These are phyloP conservation scores for Abramis brama DNA, from an alignment of 2,113 vertebrate genomes.

Conservation along the genomic window DNA sequence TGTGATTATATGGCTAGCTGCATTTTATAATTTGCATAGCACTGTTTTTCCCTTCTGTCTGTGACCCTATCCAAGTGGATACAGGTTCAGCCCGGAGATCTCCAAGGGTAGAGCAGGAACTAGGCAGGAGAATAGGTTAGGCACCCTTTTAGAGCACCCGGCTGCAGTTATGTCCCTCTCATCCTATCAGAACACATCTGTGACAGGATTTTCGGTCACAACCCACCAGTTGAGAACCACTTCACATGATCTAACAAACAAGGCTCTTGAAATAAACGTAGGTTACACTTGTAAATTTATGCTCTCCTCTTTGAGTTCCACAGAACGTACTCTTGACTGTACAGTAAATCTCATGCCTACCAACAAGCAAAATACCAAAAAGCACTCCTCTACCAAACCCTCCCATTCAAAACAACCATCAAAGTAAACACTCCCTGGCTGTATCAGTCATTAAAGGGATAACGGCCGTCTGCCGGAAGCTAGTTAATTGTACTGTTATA, in stretches of 20 bases:
- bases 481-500: too few species aligned
- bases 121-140: background rate
- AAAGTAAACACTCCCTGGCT: conserved; percentile 25
- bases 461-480: too few species aligned
- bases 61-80: background rate
- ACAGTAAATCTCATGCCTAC: background rate
- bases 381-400: background rate
- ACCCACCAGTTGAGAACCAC: background rate
- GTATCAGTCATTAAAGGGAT: background rate
- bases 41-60: background rate
- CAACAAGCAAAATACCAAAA: conserved; percentile 13
- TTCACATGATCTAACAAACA: background rate
- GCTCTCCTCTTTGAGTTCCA: background rate
- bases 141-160: background rate
- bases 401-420: background rate
- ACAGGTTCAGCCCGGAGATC: background rate
- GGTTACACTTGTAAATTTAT: background rate
- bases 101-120: background rate
- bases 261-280: conserved; percentile 5
- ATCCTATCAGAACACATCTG: background rate
- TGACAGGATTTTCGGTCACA: background rate
- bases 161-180: background rate
- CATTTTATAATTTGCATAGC: background rate
- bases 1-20: background rate
- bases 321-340: background rate